Percentiles rank a stretch among this genome's conserved stretches.
Evolutionary conservation across 1,140 invertebrate species (phyloP).

Genomic region (Artemia franciscana): DNA sequence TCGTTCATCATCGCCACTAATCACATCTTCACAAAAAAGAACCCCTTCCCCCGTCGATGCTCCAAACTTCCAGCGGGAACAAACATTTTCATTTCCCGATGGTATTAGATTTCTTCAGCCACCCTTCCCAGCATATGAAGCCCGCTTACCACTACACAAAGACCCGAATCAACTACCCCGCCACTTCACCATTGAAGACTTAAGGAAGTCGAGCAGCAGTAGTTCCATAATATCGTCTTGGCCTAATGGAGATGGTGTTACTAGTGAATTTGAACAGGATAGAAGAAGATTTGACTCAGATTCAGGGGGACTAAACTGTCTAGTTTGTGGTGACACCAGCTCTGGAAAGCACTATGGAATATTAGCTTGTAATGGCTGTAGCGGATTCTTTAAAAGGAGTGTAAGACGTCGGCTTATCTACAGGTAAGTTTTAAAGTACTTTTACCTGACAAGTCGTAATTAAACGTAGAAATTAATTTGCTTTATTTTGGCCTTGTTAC

Average conservation of each 20-base stretch:
- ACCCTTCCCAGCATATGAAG: neutral
- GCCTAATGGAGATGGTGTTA: neutral
- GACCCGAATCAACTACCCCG: neutral
- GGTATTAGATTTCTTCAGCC: neutral
- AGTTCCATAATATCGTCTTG: neutral
- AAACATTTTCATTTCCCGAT: neutral
- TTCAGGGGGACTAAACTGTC: slow-evolving; percentile 43
- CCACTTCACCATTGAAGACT: neutral
- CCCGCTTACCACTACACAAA: neutral
- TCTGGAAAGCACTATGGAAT: slow-evolving; percentile 97
- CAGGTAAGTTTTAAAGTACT: slow-evolving; percentile 34
- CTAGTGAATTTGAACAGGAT: neutral
- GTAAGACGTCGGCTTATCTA: slow-evolving; percentile 92
- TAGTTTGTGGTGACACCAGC: slow-evolving; percentile 88
- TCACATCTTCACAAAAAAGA: neutral
- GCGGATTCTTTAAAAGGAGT: slow-evolving; percentile 93
- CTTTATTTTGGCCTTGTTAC: neutral
- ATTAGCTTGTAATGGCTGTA: slow-evolving; percentile 95
- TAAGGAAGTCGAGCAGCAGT: neutral
- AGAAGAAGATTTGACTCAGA: neutral
- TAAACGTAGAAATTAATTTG: no score
- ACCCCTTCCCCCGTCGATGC: neutral
- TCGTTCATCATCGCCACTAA: neutral
- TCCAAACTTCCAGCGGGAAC: neutral
- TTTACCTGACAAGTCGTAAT: neutral